These are phyloP conservation scores for Notarius lentiginosus DNA, from an alignment of 2,113 vertebrate species.

Conservation along the genomic window DNA sequence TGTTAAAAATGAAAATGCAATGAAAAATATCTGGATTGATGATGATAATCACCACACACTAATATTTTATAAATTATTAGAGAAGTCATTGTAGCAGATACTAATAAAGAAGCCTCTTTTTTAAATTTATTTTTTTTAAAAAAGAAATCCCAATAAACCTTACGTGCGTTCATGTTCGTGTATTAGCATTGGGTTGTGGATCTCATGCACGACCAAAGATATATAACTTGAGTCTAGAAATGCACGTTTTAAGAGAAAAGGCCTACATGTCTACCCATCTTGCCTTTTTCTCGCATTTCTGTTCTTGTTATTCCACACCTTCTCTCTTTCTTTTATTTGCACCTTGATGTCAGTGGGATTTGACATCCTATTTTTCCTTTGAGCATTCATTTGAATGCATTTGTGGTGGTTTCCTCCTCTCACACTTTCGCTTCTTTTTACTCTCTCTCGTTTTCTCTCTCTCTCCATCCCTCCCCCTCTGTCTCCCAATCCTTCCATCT, in stretches of 20 bases:
- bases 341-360: constrained; percentile 66
- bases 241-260: background rate
- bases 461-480: background rate
- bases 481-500: constrained; percentile 10
- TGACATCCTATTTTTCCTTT: constrained; percentile 64
- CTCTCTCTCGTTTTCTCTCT: constrained; percentile 7
- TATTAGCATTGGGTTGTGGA: background rate
- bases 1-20: background rate
- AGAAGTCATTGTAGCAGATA: too few relatives aligned
- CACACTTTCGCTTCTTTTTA: background rate
- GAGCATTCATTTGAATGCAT: constrained; percentile 81
- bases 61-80: too few relatives aligned
- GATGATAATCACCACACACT: too few relatives aligned
- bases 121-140: background rate
- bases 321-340: constrained; percentile 60
- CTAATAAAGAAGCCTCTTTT: background rate
- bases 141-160: background rate
- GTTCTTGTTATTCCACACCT: constrained; percentile 49
- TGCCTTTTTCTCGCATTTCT: background rate
- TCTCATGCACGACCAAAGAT: background rate
- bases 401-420: constrained; percentile 64
- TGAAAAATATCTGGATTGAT: too few relatives aligned
- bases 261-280: background rate
- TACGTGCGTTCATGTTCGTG: background rate
- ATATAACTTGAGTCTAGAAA: background rate